Percentiles rank a stretch among this genome's conserved stretches.
Evolutionary conservation across 64 coral and sea anemone genomes (phyloP).

Genomic region (Platygyra sinensis): DNA sequence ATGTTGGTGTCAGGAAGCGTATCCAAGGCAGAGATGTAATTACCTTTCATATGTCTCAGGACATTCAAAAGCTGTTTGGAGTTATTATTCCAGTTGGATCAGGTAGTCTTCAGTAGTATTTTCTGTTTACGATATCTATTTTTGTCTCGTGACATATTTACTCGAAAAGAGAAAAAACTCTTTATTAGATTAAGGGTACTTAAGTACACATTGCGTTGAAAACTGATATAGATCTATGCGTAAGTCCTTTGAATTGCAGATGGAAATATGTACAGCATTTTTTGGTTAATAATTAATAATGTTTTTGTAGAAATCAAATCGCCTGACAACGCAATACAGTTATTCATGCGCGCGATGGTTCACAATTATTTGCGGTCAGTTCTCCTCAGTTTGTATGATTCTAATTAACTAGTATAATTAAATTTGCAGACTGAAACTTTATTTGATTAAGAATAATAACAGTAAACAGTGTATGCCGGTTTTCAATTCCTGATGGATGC

Average conservation of each 20-base stretch:
- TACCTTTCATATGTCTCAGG: too few relatives aligned
- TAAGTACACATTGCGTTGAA: not conserved
- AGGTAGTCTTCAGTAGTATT: constrained; percentile 10
- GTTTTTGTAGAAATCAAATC: too few relatives aligned
- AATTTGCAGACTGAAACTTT: not conserved
- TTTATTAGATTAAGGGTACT: not conserved
- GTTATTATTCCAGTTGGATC: too few relatives aligned
- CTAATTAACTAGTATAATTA: too few relatives aligned
- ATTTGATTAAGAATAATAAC: constrained; percentile 23
- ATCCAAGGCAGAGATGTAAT: too few relatives aligned
- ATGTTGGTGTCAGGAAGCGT: too few relatives aligned
- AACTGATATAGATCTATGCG: constrained; percentile 1
- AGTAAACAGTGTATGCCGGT: not conserved
- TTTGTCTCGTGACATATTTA: constrained; percentile 34
- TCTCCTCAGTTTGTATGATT: too few relatives aligned
- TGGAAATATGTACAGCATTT: constrained; percentile 19
- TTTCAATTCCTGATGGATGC: constrained; percentile 2
- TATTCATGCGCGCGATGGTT: too few relatives aligned
- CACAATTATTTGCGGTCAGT: too few relatives aligned
- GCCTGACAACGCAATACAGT: too few relatives aligned
- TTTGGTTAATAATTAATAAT: constrained; percentile 18
- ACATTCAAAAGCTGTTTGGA: too few relatives aligned
- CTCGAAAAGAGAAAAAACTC: constrained; percentile 11
- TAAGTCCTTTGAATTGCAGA: constrained; percentile 30
- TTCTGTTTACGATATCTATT: constrained; percentile 30